Percentiles rank a stretch among this genome's conserved stretches.
phyloP scores from a whole-genome alignment of 2,113 vertebrate genomes.

The Corythornis madagascariensis region DNA sequence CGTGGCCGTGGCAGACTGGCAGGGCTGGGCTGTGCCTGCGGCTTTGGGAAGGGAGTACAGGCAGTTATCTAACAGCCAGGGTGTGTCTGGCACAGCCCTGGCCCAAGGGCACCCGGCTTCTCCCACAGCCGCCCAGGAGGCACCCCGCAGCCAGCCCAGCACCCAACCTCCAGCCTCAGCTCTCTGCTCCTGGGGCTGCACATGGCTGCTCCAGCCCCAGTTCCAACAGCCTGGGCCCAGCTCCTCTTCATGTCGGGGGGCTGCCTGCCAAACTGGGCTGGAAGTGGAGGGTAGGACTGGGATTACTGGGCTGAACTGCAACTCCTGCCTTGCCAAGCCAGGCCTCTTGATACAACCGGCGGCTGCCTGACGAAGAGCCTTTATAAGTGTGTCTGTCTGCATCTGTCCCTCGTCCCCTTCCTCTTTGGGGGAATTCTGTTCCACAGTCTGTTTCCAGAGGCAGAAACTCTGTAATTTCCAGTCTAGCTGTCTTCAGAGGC shows the following conservation, averaged over 20 bases:
- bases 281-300: not conserved
- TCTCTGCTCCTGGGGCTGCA: not conserved
- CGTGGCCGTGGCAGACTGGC: not conserved
- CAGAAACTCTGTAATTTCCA: not conserved
- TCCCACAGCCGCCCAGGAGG: not conserved
- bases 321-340: accelerated
- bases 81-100: not conserved
- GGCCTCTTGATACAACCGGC: not conserved
- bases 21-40: not conserved
- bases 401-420: not conserved
- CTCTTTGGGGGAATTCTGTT: not conserved
- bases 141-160: not conserved
- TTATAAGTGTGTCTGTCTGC: not conserved
- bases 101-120: not conserved
- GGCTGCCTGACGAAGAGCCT: not conserved
- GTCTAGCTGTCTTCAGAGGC: not conserved
- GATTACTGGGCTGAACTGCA: not conserved
- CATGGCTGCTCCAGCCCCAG: not conserved
- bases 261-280: not conserved
- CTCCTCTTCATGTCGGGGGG: not conserved
- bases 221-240: accelerated
- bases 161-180: not conserved
- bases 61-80: not conserved
- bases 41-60: not conserved
- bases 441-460: not conserved